Base-by-base conservation (phyloP, 2,113 vertebrate species). In the Daphoenositta chrysoptera region DNA sequence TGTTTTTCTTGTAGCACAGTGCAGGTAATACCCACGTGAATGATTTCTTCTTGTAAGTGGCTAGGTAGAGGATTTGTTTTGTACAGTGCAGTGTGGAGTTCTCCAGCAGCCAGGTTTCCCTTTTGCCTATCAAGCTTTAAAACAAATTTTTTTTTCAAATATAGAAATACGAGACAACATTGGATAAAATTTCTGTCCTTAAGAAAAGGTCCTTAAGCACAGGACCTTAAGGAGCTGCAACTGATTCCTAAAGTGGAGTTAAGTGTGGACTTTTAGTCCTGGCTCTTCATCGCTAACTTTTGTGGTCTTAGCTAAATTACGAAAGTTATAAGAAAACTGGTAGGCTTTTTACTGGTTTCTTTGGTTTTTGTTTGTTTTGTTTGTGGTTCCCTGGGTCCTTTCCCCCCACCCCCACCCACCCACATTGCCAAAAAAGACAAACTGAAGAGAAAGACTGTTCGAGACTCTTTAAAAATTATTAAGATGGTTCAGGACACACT, bases 1-100 rank as follows among this genome's bases (percentile, higher is more conserved):
- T 98, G 91, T 96, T 98, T 96, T 97, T 96, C 90, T 94, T 92
- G 84, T 94, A 87, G 42, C 92, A 90, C 60, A 69, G 87, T 63
- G 70, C 81, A 96, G 94, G 94, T 97, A 96, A 96, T 96, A 85
- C 71, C 79, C 84, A 81, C 84, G 87, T 95, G 96, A 97, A 83
- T 75, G 91, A 94, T 95, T 94, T 82, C 56, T 97, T 94, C 57
- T 84, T 30, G 7, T 69, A 78, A 87, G 64, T 77, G 64, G 57
- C 37, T 70, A 63, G 83, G 69, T 93, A 86, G 48, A 92, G 70
- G 39, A 66, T 63, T n/a, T 68, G 15, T 92, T 84, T 94, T 70
- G 10, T 61, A 70, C 86, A 84, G 16, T 39, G 48, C 33, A 54
- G 45, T 56, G 69, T 63, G 18, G 22, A 75, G 54, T 23, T 92